phyloP scores from a whole-genome alignment of 2,888 invertebrate species.

The Osedax frankpressi region DNA sequence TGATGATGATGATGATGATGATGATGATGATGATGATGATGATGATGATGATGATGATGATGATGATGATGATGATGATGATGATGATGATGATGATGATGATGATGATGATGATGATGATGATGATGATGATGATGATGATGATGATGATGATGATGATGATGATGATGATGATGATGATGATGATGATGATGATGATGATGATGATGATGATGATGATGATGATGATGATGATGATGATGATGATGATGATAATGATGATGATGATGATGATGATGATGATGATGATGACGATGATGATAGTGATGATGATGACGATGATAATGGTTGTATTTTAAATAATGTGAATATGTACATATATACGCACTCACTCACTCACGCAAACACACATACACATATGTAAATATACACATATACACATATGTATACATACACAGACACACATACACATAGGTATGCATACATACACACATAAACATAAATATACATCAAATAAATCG shows the following conservation, averaged over 20 bases:
- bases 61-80: neutral
- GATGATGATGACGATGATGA: neutral
- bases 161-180: neutral
- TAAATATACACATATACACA: neutral
- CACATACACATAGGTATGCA: neutral
- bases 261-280: neutral
- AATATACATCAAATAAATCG: constrained; percentile 18
- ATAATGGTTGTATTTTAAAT: neutral
- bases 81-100: neutral
- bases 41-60: neutral
- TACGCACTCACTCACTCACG: no score
- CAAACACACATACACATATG: no score
- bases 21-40: neutral
- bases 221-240: neutral
- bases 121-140: neutral
- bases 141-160: neutral
- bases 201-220: neutral
- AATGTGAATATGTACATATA: neutral
- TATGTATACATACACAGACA: neutral
- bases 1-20: neutral
- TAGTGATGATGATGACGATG: neutral
- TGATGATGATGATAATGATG: neutral
- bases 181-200: neutral
- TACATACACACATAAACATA: neutral
- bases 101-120: neutral